Percentiles rank a stretch among this genome's conserved stretches.
phyloP scores from a whole-genome alignment of 2,113 vertebrate genomes.

The Nycticryphes semicollaris region DNA sequence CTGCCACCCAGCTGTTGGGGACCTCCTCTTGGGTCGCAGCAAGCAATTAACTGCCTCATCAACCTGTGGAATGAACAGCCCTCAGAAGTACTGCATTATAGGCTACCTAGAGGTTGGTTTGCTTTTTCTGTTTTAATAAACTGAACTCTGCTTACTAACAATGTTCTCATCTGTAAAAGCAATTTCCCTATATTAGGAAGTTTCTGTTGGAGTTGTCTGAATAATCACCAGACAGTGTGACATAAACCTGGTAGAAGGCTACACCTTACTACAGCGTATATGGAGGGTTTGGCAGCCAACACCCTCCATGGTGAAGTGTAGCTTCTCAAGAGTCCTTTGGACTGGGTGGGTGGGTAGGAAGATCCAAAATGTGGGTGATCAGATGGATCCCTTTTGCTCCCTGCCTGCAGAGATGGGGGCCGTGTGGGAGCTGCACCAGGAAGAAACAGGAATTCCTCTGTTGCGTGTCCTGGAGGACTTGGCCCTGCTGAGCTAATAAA shows the following conservation, averaged over 20 bases:
- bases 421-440: neutral
- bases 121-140: neutral
- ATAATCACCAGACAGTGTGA: neutral
- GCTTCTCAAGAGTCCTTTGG: neutral
- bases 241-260: neutral
- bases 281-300: neutral
- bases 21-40: slow-evolving; percentile 83
- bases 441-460: neutral
- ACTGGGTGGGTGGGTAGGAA: neutral
- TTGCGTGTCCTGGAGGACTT: neutral
- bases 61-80: slow-evolving; percentile 79
- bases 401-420: neutral
- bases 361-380: neutral
- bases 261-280: neutral
- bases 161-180: neutral
- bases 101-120: slow-evolving; percentile 86
- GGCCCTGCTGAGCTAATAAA: neutral
- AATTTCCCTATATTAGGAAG: neutral
- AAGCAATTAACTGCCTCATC: slow-evolving; percentile 80
- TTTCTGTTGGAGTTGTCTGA: neutral
- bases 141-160: neutral
- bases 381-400: neutral
- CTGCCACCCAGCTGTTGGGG: slow-evolving; percentile 77
- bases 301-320: neutral
- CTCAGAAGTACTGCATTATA: slow-evolving; percentile 88